Base-by-base conservation (phyloP, 2,888 invertebrate species). In the Sinohyriopsis cumingii region DNA sequence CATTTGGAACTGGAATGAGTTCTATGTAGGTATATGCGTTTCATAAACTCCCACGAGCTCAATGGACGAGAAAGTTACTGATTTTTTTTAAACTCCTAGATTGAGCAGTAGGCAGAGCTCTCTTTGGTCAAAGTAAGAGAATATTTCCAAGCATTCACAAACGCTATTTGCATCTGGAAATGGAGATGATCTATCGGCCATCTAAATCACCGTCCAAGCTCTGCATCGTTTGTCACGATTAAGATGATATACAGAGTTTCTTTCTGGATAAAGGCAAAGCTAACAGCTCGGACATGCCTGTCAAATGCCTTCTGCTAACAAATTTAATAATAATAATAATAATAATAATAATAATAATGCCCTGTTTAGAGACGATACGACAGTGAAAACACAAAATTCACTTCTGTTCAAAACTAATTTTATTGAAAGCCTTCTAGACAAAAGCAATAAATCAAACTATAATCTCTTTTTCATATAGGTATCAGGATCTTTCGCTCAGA, bases 281-380 rank as follows among this genome's bases (percentile, higher is more conserved):
- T 72, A 92, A 92, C 84, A 90, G 92, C 55, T 89, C 91, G 3
- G 92, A 91, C 79, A 89, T 89, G 71, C 91, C 92, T 1, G 90
- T 92, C 62, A 89, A 89, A 72, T 90, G 90, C 78, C 87, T 92
- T 24, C 75, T 86, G 22, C 62, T 80, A 62, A 84, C 86, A 59
- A 85, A 82, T 90, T 90, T 25, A 25, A 25, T 25, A 25, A 25
- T 25, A 25, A 25, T 25, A 25, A 25, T 25, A 25, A 25, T 25
- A 25, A 25, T 25, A 25, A 25, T 25, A 25, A 25, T 25, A 25
- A 25, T 25, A 25, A 25, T 25, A 25, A 25, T 25, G 3, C 25
- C 1, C 1, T 25, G 25, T 25, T 25, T 25, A 25, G 25, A 1
- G 25, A 25, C 3, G 25, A 25, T 25, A 25, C 25, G 2, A 25